A percentile compares a stretch with the other conserved stretches of the same genome.
Evolutionary conservation across 2,888 invertebrate genomes (phyloP).

Genomic region (Patella caerulea): DNA sequence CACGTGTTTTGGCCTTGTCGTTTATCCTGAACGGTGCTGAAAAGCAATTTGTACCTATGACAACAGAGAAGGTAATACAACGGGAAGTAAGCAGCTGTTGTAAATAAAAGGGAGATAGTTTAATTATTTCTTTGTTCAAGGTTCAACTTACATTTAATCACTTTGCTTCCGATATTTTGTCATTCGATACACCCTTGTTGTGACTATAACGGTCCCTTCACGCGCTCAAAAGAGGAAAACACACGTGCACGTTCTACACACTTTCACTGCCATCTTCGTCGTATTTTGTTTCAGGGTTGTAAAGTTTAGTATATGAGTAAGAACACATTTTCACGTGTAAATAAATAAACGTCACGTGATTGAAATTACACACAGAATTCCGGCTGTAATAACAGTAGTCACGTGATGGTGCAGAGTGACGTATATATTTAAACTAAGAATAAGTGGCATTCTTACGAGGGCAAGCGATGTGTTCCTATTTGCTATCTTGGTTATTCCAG

Average conservation of each 20-base stretch:
- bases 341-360: conserved; percentile 9
- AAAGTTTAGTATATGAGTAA: conserved; percentile 8
- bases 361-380: background rate
- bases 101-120: background rate
- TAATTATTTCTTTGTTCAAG: conserved; percentile 9
- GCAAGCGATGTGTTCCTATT: conserved; percentile 1
- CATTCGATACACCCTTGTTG: background rate
- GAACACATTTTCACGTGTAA: conserved; percentile 7
- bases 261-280: background rate
- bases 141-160: conserved; percentile 6
- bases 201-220: background rate
- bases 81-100: background rate
- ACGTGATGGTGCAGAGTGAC: background rate
- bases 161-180: background rate
- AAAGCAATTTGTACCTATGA: no score
- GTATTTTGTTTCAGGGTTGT: background rate
- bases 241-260: background rate
- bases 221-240: background rate
- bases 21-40: no score
- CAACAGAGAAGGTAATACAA: no score
- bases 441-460: conserved; percentile 2
- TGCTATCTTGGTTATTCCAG: background rate
- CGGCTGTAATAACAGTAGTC: background rate
- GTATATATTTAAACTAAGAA: conserved; percentile 5
- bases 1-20: no score